These are phyloP conservation scores for Amorpha juglandis DNA, from an alignment of 2,888 invertebrate genomes.

Conservation along the genomic window DNA sequence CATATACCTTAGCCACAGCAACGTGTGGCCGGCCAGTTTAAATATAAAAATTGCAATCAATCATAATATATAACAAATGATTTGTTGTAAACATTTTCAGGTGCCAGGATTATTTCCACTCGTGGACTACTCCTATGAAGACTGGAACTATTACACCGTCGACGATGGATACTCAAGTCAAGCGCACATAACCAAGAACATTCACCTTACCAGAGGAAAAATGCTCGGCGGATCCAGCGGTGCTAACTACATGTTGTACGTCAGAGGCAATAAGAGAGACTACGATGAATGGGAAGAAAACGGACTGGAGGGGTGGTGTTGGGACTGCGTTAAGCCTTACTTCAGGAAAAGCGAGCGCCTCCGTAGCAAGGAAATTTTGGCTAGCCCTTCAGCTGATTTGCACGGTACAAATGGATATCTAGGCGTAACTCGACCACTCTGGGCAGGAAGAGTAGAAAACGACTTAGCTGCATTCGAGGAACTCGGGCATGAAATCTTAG, in stretches of 20 bases:
- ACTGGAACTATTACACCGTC: constrained; percentile 43
- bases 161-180: constrained; percentile 45
- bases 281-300: constrained; percentile 78
- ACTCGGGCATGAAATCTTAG: constrained; percentile 38
- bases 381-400: constrained; percentile 27
- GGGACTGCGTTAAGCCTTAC: constrained; percentile 46
- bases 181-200: constrained; percentile 37
- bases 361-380: constrained; percentile 27
- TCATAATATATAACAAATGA: too few species aligned
- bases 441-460: constrained; percentile 25
- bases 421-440: constrained; percentile 34
- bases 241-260: constrained; percentile 87
- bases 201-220: constrained; percentile 83
- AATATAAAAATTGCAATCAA: too few species aligned
- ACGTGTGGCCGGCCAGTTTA: too few species aligned
- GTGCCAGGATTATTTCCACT: constrained; percentile 45
- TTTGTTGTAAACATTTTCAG: constrained; percentile 36
- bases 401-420: constrained; percentile 39
- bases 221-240: constrained; percentile 86
- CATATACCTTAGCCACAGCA: too few species aligned
- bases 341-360: constrained; percentile 48
- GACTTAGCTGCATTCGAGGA: constrained; percentile 36
- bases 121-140: constrained; percentile 36
- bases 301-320: constrained; percentile 78
- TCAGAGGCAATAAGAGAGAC: constrained; percentile 86